Conservation (phyloP, 2,113 vertebrate species). For the Pelvicachromis taeniatus region DNA sequence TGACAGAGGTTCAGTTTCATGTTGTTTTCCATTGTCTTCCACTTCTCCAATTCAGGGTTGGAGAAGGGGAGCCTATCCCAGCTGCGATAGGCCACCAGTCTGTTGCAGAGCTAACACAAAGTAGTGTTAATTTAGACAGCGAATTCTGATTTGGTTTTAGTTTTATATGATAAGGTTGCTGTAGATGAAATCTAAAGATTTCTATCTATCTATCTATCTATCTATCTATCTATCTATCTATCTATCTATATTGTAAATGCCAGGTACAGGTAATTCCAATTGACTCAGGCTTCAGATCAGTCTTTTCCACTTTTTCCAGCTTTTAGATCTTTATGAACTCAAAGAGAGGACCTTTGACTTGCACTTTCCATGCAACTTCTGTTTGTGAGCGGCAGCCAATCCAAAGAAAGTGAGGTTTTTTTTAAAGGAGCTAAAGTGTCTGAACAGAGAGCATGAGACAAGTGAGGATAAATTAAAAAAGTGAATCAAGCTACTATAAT, state of each 20-base stretch:
- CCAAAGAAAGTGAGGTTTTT: neutral
- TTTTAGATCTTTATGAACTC: neutral
- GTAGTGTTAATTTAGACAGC: neutral
- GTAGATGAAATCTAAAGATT: no score
- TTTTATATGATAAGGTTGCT: neutral
- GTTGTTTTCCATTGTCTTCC: neutral
- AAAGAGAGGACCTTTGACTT: neutral
- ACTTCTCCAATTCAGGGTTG: neutral
- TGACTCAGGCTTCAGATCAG: neutral
- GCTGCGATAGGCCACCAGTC: neutral
- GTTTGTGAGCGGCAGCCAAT: neutral
- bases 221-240: no score
- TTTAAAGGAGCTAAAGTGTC: neutral
- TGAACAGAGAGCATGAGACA: neutral
- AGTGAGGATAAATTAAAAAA: neutral
- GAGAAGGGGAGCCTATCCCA: neutral
- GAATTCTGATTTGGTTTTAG: neutral
- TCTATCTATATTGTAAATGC: no score
- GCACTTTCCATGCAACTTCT: neutral
- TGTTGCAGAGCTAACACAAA: neutral
- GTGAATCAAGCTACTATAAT: neutral
- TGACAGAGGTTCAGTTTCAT: neutral
- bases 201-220: neutral
- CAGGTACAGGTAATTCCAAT: neutral
- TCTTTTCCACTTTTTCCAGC: neutral